Conservation (phyloP, 2,113 vertebrate species). For the Silurus meridionalis region DNA sequence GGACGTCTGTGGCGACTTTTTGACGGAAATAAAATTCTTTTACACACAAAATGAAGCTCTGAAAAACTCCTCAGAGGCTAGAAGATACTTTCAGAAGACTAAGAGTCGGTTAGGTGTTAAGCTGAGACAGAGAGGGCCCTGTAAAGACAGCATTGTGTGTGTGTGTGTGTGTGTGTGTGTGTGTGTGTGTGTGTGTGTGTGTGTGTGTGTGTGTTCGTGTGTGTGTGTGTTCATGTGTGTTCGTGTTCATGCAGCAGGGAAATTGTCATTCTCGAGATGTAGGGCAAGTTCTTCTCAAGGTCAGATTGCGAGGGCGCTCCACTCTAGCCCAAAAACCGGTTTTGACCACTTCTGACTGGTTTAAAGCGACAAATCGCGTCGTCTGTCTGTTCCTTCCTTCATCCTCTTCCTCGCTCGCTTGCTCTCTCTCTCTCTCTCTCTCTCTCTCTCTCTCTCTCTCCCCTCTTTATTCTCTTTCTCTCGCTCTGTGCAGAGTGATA, state of each 20-base stretch:
- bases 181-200: conserved; percentile 22
- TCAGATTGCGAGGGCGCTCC: conserved; percentile 16
- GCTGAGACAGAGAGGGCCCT: background rate
- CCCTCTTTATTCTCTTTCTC: background rate
- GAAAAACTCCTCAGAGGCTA: background rate
- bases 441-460: background rate
- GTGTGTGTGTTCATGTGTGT: background rate
- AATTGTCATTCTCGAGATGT: conserved; percentile 36
- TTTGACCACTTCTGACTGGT: conserved; percentile 41
- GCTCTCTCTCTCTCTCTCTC: background rate
- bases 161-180: background rate
- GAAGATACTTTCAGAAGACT: background rate
- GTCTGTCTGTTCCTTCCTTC: conserved; percentile 15
- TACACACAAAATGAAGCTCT: background rate
- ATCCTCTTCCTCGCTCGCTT: background rate
- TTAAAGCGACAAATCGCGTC: conserved; percentile 8
- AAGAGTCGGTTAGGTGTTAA: background rate
- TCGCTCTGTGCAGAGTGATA: conserved; percentile 33
- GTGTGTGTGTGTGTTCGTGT: no score
- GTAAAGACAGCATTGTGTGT: background rate
- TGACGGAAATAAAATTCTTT: background rate
- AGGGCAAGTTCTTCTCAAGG: conserved; percentile 34
- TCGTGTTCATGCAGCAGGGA: conserved; percentile 13
- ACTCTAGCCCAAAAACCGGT: conserved; percentile 39
- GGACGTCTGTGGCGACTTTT: background rate